phyloP scores from a whole-genome alignment of 2,888 invertebrate genomes.

The Ellobium chinense region DNA sequence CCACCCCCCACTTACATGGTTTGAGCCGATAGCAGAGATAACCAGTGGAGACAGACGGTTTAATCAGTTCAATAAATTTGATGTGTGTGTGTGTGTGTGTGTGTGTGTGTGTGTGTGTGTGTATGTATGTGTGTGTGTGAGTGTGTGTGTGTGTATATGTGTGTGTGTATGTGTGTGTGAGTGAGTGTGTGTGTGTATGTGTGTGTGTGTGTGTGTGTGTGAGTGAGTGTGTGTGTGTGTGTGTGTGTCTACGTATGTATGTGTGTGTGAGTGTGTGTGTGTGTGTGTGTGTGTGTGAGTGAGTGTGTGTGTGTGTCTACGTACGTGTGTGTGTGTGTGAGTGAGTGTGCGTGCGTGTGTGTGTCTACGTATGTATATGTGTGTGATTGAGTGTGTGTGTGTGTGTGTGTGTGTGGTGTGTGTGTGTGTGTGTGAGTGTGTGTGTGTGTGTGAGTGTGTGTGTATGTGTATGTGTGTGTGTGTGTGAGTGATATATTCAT shows the following conservation, averaged over 20 bases:
- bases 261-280: not conserved
- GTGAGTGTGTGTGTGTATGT: not conserved
- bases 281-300: not conserved
- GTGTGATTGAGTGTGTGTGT: not conserved
- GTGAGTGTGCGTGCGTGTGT: not conserved
- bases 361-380: not conserved
- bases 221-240: not conserved
- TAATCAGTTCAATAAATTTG: too few species aligned
- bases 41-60: too few species aligned
- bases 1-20: too few species aligned
- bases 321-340: conserved; percentile 9
- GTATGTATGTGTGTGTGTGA: conserved; percentile 11
- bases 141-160: conserved; percentile 6
- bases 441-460: not conserved
- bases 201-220: conserved; percentile 9
- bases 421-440: not conserved
- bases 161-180: conserved; percentile 3
- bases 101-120: conserved; percentile 12
- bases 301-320: not conserved
- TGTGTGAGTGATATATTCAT: not conserved
- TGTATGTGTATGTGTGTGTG: conserved; percentile 1
- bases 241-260: not conserved
- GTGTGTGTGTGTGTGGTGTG: conserved; percentile 7
- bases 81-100: not conserved
- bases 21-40: too few species aligned